Base-by-base conservation (phyloP, 35 echinoderm and acorn worm species). In the Lytechinus variegatus region DNA sequence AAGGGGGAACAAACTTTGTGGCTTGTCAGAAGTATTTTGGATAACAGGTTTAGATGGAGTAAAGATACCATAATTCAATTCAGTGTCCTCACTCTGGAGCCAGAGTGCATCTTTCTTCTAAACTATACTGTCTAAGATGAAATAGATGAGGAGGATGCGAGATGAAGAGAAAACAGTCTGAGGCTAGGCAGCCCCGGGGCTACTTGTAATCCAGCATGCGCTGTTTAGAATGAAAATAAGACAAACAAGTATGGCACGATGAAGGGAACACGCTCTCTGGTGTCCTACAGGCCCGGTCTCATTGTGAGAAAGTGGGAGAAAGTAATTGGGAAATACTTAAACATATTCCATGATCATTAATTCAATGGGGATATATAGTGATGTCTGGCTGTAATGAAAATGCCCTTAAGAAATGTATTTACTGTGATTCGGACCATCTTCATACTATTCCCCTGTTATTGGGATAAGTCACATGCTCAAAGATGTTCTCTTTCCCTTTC, bases 141-240 rank as follows among this genome's bases (percentile, higher is more conserved):
- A 16, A 79, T 79, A 79, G 66, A 79, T 79, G 66, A 79, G 66
- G 66, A 79, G 66, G 66, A 79, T 79, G 66, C 19, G 66, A 79
- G 66, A 79, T 79, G 66, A n/a, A 79, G 66, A 79, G 66, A 79
- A 79, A 79, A 79, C 66, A 79, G 19, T 8, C 66, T 6, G 66
- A 79, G 66, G 66, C 66, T 24, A 79, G 66, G 14, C 21, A 24
- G 66, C 66, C 66, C n/a, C 66, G 66, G 33, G 66, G 66, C 66
- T 24, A 19, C 66, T 79, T 79, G 66, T 79, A 79, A 79, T 79
- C 66, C 66, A n/a, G 12, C 66, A 79, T 79, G 66, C 19, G 66
- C 66, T 79, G 66, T 79, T 79, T 79, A 24, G 66, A 79, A 79
- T 79, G 66, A 79, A 79, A 79, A 79, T 79, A 79, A 79, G 19